A percentile compares a stretch with the other conserved stretches of the same genome.
These are phyloP conservation scores for Sinocyclocheilus rhinocerous DNA, from an alignment of 2,113 vertebrate genomes.

Conservation along the genomic window DNA sequence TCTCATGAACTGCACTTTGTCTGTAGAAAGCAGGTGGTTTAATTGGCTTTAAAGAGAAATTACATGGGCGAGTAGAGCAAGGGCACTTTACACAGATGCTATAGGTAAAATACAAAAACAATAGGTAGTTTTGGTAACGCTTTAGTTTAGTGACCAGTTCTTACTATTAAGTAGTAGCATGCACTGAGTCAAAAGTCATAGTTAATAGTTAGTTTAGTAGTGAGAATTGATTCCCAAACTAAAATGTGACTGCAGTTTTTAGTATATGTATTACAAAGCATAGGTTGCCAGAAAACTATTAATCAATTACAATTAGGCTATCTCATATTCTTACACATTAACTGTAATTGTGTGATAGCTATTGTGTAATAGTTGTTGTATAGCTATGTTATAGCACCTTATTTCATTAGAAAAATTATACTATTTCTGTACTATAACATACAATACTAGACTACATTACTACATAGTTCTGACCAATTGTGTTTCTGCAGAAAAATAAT, in stretches of 20 bases:
- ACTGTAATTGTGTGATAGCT: neutral
- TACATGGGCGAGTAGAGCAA: neutral
- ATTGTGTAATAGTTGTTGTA: neutral
- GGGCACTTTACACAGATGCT: neutral
- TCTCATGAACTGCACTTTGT: neutral
- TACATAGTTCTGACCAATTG: neutral
- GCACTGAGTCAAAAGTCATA: too few species aligned
- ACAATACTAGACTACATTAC: neutral
- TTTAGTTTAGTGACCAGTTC: too few species aligned
- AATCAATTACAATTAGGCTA: neutral
- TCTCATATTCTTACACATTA: neutral
- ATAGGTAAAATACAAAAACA: neutral
- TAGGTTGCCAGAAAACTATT: neutral
- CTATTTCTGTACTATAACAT: too few species aligned
- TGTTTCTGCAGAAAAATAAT: too few species aligned
- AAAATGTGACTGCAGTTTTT: too few species aligned
- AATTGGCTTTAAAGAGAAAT: neutral
- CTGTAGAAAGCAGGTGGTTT: neutral
- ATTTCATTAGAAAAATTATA: neutral
- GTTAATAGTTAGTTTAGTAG: too few species aligned
- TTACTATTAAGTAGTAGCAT: too few species aligned
- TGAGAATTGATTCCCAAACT: too few species aligned
- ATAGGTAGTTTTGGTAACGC: neutral
- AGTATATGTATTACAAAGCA: too few species aligned
- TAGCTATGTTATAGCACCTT: neutral